Evolutionary conservation across 1,140 invertebrate genomes (phyloP).

Genomic region (Sitobion miscanthi): DNA sequence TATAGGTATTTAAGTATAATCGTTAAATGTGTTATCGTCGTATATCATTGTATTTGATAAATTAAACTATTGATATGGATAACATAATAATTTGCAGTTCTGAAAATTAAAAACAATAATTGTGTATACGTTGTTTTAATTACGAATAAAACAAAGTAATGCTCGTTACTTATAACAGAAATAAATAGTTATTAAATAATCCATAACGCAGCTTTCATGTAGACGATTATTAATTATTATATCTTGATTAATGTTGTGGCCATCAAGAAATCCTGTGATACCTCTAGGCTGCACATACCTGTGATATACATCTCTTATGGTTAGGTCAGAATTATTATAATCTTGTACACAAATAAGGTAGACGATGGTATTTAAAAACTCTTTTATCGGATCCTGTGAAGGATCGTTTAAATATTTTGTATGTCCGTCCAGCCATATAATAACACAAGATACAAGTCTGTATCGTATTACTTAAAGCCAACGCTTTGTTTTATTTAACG

Average conservation of each 20-base stretch:
- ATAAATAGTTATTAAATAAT: background rate
- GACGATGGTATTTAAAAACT: background rate
- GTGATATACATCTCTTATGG: background rate
- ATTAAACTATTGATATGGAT: background rate
- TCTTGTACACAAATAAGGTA: background rate
- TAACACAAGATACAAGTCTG: background rate
- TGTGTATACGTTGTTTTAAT: background rate
- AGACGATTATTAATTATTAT: constrained; percentile 17
- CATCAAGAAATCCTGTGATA: background rate
- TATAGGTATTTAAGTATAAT: background rate
- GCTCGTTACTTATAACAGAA: background rate
- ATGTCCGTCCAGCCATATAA: background rate
- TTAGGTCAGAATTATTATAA: background rate
- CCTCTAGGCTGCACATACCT: background rate
- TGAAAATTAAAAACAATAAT: background rate
- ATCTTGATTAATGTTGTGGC: constrained; percentile 7
- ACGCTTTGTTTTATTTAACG: background rate
- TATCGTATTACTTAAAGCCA: background rate
- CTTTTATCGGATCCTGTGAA: background rate
- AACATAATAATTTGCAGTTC: background rate
- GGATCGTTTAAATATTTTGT: constrained; percentile 17
- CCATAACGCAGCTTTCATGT: background rate
- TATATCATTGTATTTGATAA: background rate
- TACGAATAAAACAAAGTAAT: background rate
- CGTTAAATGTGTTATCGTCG: background rate